These are phyloP conservation scores for Phodopus roborovskii DNA, from an alignment of 2,113 vertebrate species.

Conservation along the genomic window DNA sequence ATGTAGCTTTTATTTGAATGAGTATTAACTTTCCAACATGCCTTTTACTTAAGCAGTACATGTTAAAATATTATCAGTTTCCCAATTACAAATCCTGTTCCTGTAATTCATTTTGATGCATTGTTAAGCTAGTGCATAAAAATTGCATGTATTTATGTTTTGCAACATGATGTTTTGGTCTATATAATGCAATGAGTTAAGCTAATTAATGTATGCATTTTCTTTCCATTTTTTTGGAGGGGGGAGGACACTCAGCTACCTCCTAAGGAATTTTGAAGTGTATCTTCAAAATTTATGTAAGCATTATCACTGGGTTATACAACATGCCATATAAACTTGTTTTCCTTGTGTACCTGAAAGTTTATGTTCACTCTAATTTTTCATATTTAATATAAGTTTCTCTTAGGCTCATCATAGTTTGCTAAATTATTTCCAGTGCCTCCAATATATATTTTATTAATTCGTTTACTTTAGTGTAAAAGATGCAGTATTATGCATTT, in stretches of 20 bases:
- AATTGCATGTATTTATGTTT: not conserved
- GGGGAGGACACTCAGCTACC: not conserved
- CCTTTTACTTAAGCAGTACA: not conserved
- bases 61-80: conserved; percentile 43
- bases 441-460: conserved; percentile 26
- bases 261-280: not conserved
- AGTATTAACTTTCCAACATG: conserved; percentile 35
- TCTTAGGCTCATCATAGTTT: conserved; percentile 56
- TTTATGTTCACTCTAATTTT: not conserved
- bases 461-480: conserved; percentile 70
- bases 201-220: not conserved
- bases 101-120: conserved; percentile 23
- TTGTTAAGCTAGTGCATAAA: not conserved
- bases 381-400: conserved; percentile 26
- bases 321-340: not conserved
- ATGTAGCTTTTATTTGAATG: not conserved
- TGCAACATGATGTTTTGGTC: not conserved
- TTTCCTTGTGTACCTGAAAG: not conserved
- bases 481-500: conserved; percentile 53
- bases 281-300: not conserved
- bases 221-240: not conserved
- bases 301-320: not conserved
- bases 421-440: conserved; percentile 32
- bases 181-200: not conserved
- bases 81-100: not conserved